Percentiles rank a stretch among this genome's conserved stretches.
These are phyloP conservation scores for Periophthalmus magnuspinnatus DNA, from an alignment of 2,797 vertebrate genomes.

Conservation along the genomic window DNA sequence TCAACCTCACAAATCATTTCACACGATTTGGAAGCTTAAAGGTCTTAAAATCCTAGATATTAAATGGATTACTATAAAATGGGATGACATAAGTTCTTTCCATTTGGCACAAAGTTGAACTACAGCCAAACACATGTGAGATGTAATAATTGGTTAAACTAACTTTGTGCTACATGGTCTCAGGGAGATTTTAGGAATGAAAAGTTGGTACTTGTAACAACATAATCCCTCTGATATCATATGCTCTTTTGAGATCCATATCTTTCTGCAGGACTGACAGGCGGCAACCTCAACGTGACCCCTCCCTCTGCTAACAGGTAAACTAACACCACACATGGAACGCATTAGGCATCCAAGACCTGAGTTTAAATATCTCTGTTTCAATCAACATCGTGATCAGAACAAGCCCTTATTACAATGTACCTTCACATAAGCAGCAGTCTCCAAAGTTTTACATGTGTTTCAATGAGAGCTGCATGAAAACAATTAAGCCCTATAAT, in stretches of 20 bases:
- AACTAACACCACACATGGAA: constrained; percentile 51
- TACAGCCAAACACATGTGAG: too few relatives aligned
- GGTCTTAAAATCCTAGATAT: constrained; percentile 52
- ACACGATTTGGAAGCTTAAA: constrained; percentile 63
- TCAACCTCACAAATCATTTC: constrained; percentile 63
- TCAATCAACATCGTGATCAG: constrained; percentile 26
- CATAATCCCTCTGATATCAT: constrained; percentile 18
- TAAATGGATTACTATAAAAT: constrained; percentile 54
- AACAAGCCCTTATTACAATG: constrained; percentile 23
- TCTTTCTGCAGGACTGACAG: constrained; percentile 52
- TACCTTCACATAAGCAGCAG: constrained; percentile 14
- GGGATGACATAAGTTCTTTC: constrained; percentile 34
- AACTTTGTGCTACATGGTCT: constrained; percentile 15
- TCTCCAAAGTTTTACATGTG: constrained; percentile 10
- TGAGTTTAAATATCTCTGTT: constrained; percentile 38
- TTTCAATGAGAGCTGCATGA: constrained; percentile 13
- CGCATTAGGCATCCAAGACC: constrained; percentile 30
- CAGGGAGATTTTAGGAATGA: constrained; percentile 3
- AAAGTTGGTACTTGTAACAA: constrained; percentile 6
- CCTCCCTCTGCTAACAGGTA: constrained; percentile 54
- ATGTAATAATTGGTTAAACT: constrained; percentile 54
- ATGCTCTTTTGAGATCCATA: constrained; percentile 27
- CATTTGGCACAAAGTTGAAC: constrained; percentile 37
- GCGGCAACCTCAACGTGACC: constrained; percentile 28
- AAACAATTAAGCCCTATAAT: constrained; percentile 36